Evolutionary conservation across 2,888 invertebrate genomes (phyloP).

Genomic region (Stenotaenia linearis): DNA sequence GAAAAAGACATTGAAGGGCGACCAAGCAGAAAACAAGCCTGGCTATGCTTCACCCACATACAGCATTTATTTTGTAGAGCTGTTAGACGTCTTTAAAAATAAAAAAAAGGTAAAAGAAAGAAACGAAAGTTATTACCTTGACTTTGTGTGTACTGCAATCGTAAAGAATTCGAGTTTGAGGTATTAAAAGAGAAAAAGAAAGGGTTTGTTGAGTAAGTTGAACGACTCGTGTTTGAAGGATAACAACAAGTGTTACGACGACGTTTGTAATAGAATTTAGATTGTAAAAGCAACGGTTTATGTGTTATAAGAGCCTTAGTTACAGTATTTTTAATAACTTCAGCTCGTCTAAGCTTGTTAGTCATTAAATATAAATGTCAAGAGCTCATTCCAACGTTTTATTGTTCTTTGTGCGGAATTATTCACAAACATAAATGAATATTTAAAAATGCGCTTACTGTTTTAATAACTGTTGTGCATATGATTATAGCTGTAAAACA

Average conservation of each 20-base stretch:
- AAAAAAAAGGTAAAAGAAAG: background rate
- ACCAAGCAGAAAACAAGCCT: conserved; percentile 18
- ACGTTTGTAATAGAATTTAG: background rate
- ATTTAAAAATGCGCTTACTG: background rate
- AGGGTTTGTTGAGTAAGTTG: background rate
- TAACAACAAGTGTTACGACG: background rate
- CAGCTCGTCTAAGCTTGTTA: background rate
- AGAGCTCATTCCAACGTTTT: background rate
- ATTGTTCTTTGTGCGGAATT: background rate
- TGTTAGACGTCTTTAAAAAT: conserved; percentile 2
- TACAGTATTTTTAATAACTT: background rate
- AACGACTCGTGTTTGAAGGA: conserved; percentile 1
- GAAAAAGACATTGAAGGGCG: conserved; percentile 22
- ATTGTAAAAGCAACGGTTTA: background rate
- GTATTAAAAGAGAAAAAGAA: background rate
- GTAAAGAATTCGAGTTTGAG: background rate
- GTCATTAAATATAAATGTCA: conserved; percentile 1
- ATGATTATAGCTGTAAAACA: background rate
- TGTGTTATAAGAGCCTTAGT: background rate
- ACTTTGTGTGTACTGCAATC: conserved; percentile 1
- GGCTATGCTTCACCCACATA: conserved; percentile 17
- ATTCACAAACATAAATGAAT: background rate
- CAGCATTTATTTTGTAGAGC: background rate
- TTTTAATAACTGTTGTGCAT: background rate
- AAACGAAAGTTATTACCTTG: background rate